Evolutionary conservation across 2,113 vertebrate species (phyloP), one percentile per base, ranked within the genome.

Genomic region (Silurus asotus): DNA sequence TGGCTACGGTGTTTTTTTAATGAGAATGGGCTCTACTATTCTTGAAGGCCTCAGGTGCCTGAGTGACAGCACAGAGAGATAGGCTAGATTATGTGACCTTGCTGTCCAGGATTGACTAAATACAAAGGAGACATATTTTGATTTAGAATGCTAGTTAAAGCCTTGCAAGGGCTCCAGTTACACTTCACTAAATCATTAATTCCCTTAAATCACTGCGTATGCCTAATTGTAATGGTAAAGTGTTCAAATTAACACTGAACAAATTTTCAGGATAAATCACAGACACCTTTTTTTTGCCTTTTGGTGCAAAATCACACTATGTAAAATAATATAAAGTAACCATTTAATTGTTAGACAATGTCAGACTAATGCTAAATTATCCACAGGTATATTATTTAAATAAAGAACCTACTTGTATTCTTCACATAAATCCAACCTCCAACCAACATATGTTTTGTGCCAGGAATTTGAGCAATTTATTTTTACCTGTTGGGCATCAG

Each of bases 401-500:
- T 49, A 49, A 49, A 74, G 17, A 72, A 45, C 20, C 8, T 48
- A 17, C 48, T 5, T 75, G 48, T 51, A 75, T 9, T 9, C 10
- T 25, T 55, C 48, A 8, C 11, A 37, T 37, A 2, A 37, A 37
- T 37, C 37, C 37, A 37, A 37, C 37, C 37, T 37, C 37, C 37
- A 37, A 37, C 37, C 37, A 37, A 37, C 37, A 37, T 37, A 37
- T 37, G 37, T 37, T 76, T 53, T 9, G n/a, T 17, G 13, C 8
- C 0, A 6, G 51, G 37, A 79, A 59, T 37, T 11, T 56, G 76
- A 58, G 15, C 59, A 17, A 28, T 28, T 17, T 14, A 58, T 10
- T 84, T 37, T 80, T 82, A 98, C 98, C 97, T 99, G 97, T 88
- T 98, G 97, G 0, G 97, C 98, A 13, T 96, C 96, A 0, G 95